Evolutionary conservation across 1,140 invertebrate genomes (phyloP).

Genomic region (Neodiprion fabricii): DNA sequence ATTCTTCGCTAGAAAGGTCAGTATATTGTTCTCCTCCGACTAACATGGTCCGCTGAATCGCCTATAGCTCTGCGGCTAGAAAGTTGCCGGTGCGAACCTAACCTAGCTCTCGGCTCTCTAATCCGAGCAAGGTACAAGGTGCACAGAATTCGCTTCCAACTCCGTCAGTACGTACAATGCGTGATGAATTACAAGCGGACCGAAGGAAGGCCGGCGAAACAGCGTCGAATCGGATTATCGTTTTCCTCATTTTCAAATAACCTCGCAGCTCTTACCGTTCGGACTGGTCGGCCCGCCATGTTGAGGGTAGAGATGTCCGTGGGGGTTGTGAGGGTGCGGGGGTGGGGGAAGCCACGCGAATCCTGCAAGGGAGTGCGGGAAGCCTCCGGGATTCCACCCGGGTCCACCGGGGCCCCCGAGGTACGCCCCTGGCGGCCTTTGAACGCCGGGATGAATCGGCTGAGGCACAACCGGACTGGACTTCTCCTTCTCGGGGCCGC

Average conservation of each 20-base stretch:
- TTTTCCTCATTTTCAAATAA: neutral
- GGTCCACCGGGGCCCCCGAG: conserved; percentile 47
- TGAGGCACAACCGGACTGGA: conserved; percentile 58
- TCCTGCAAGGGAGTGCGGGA: conserved; percentile 56
- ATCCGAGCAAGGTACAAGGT: too few relatives aligned
- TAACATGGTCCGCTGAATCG: conserved; percentile 3
- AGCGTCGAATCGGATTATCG: too few relatives aligned
- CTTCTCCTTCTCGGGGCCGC: conserved; percentile 51
- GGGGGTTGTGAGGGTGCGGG: conserved; percentile 57
- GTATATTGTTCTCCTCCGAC: conserved; percentile 1
- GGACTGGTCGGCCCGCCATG: conserved; percentile 58
- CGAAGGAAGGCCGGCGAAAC: neutral
- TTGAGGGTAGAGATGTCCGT: conserved; percentile 57
- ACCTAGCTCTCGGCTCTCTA: too few relatives aligned
- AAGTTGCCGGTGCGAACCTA: neutral
- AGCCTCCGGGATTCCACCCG: conserved; percentile 54
- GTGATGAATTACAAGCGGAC: neutral
- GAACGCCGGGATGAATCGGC: conserved; percentile 58
- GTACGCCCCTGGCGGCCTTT: conserved; percentile 52
- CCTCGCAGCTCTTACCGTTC: conserved; percentile 46
- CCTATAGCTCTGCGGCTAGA: neutral
- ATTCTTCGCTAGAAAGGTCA: conserved; percentile 2
- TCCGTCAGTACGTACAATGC: neutral
- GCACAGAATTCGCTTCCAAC: too few relatives aligned
- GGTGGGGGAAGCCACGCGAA: conserved; percentile 60